Percentiles rank a stretch among this genome's conserved stretches.
These are phyloP conservation scores for Proteles cristata DNA, from an alignment of 2,113 vertebrate species.

Conservation along the genomic window DNA sequence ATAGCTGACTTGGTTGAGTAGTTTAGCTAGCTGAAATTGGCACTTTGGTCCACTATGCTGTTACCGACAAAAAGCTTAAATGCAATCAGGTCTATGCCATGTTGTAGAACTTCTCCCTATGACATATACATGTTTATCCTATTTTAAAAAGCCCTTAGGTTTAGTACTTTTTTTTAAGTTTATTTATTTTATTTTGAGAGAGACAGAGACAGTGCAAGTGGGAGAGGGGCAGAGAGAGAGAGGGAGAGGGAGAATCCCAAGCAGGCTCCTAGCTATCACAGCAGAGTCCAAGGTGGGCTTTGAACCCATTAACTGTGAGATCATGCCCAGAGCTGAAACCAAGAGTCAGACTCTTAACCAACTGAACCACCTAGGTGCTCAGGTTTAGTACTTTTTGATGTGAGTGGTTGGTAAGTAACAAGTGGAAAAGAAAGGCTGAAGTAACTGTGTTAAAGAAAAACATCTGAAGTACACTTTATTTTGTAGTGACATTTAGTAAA, in stretches of 20 bases:
- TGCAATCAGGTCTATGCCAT: not conserved
- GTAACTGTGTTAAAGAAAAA: not conserved
- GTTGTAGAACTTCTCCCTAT: not conserved
- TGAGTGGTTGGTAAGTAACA: conserved; percentile 3
- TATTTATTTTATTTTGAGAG: too few species aligned
- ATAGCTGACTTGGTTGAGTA: not conserved
- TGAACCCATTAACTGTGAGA: too few species aligned
- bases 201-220: too few species aligned
- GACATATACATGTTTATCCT: not conserved
- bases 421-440: not conserved
- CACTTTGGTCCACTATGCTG: not conserved
- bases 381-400: not conserved
- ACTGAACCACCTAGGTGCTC: too few species aligned
- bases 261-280: too few species aligned
- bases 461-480: conserved; percentile 7
- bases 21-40: not conserved
- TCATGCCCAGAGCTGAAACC: too few species aligned
- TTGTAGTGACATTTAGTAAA: not conserved
- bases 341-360: too few species aligned
- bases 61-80: not conserved
- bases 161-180: not conserved
- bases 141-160: not conserved
- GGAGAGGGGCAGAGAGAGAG: too few species aligned
- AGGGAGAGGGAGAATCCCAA: too few species aligned
- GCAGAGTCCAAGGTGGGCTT: too few species aligned